These are phyloP conservation scores for Myopa testacea DNA, from an alignment of 2,888 invertebrate species.

Conservation along the genomic window DNA sequence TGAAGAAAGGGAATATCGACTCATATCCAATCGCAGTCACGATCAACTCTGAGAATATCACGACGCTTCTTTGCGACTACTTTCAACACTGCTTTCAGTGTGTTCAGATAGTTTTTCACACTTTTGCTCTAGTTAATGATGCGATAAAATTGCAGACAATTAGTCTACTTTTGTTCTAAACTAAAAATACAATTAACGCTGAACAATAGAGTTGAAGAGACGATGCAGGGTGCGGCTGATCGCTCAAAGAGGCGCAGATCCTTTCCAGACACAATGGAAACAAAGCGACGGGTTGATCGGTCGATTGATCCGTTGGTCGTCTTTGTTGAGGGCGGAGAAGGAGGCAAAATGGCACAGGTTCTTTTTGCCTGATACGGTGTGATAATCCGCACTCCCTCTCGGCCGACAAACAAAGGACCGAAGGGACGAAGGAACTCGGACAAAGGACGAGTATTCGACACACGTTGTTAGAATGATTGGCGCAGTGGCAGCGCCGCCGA, in stretches of 20 bases:
- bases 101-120: not conserved
- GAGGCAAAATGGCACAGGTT: constrained; percentile 24
- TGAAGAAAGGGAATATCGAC: no score
- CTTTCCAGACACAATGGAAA: constrained; percentile 45
- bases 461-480: constrained; percentile 41
- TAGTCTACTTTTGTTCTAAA: constrained; percentile 30
- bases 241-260: not conserved
- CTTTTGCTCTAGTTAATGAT: constrained; percentile 13
- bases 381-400: constrained; percentile 38
- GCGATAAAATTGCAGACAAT: constrained; percentile 33
- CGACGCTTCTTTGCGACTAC: no score
- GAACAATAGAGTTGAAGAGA: constrained; percentile 6
- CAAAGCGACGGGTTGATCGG: constrained; percentile 20
- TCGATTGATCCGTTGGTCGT: not conserved
- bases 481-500: constrained; percentile 26
- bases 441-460: constrained; percentile 36
- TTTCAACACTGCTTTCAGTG: not conserved
- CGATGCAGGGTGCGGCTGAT: not conserved
- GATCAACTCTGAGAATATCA: no score
- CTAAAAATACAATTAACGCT: constrained; percentile 14
- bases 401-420: constrained; percentile 20
- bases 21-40: no score
- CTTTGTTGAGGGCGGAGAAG: not conserved
- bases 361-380: constrained; percentile 33
- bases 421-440: not conserved